Evolutionary conservation across 2,797 vertebrate genomes (phyloP).

Genomic region (Chaenodraco wilsoni): DNA sequence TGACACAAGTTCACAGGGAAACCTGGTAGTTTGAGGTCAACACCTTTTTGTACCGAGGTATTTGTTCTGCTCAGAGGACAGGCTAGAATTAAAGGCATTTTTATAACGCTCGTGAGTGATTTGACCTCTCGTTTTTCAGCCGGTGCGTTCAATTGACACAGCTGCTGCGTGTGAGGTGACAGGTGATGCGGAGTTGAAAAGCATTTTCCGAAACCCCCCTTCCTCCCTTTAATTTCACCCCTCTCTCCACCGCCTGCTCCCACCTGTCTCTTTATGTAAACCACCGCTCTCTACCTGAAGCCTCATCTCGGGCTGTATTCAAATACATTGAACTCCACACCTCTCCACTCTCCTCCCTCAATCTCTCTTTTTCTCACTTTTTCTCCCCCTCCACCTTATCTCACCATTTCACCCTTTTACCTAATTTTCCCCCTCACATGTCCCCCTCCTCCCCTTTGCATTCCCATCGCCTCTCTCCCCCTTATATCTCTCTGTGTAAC

Average conservation of each 20-base stretch:
- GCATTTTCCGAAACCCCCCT: conserved; percentile 63
- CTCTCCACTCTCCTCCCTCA: conserved; percentile 22
- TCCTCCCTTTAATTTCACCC: conserved; percentile 7
- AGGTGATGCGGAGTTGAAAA: conserved; percentile 73
- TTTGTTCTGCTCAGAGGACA: conserved; percentile 23
- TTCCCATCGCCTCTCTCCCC: conserved; percentile 25
- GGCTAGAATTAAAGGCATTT: conserved; percentile 56
- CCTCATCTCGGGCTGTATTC: conserved; percentile 41
- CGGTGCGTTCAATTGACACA: conserved; percentile 57
- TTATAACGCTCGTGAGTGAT: conserved; percentile 52
- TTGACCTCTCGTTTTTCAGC: conserved; percentile 63
- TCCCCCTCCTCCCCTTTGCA: conserved; percentile 23
- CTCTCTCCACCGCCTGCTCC: conserved; percentile 32
- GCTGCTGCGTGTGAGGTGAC: conserved; percentile 70
- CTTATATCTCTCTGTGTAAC: conserved; percentile 65
- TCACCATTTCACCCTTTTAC: conserved; percentile 57
- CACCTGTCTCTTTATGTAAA: conserved; percentile 69
- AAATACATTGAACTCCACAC: conserved; percentile 44
- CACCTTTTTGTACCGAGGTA: conserved; percentile 54
- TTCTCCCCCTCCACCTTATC: conserved; percentile 56
- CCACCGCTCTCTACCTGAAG: conserved; percentile 38
- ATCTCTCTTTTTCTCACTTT: conserved; percentile 29
- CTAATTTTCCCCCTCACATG: conserved; percentile 32
- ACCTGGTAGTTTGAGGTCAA: conserved; percentile 58
- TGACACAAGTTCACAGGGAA: conserved; percentile 52